Conservation (phyloP, 2,113 vertebrate genomes). For the Dasyurus viverrinus region DNA sequence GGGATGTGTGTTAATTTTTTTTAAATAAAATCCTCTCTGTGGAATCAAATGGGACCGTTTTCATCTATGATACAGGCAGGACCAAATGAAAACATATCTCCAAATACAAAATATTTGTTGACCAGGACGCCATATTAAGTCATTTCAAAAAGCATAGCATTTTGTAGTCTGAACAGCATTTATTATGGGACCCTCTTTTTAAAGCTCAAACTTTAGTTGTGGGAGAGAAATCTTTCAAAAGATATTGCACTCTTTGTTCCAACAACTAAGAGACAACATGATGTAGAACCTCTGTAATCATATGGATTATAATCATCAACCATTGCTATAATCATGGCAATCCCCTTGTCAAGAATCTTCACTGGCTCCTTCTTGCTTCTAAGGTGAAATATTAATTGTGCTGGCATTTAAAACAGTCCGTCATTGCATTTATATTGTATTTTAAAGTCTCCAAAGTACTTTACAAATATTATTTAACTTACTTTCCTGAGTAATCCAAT, state of each 20-base stretch:
- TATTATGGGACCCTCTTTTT: slow-evolving; percentile 41
- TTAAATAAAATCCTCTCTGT: slow-evolving; percentile 72
- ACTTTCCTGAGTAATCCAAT: not conserved
- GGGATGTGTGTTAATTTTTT: slow-evolving; percentile 78
- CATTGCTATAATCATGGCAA: not conserved
- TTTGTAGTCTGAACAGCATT: slow-evolving; percentile 41
- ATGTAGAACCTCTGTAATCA: not conserved
- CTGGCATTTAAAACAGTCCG: not conserved
- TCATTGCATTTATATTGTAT: not conserved
- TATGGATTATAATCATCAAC: not conserved
- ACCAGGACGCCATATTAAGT: not conserved
- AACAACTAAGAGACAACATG: not conserved
- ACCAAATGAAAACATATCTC: slow-evolving; percentile 67
- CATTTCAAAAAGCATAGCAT: slow-evolving; percentile 30
- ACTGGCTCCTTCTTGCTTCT: not conserved
- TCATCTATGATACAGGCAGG: slow-evolving; percentile 66
- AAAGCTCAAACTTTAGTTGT: slow-evolving; percentile 7
- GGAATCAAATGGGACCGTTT: slow-evolving; percentile 68
- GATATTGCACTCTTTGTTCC: not conserved
- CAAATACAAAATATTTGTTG: slow-evolving; percentile 14
- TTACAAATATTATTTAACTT: not conserved
- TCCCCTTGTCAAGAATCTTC: not conserved
- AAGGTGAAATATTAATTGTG: not conserved
- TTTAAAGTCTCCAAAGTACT: not conserved
- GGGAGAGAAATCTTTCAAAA: not conserved